Conservation (phyloP, 1,140 invertebrate species). For the Delia radicum region DNA sequence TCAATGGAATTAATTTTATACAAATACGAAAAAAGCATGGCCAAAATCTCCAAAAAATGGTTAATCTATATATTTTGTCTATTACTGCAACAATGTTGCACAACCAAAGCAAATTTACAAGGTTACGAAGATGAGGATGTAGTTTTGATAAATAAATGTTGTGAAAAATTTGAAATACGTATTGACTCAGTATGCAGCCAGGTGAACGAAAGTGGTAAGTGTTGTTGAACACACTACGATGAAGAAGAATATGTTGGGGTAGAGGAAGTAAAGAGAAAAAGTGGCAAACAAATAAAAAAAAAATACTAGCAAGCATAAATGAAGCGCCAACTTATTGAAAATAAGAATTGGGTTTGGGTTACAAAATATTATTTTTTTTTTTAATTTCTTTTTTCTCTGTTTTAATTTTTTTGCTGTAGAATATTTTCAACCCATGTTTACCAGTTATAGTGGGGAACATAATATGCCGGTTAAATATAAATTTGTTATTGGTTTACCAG, state of each 20-base stretch:
- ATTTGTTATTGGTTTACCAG: conserved; percentile 67
- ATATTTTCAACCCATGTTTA: conserved; percentile 65
- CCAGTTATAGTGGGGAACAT: conserved; percentile 61
- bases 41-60: not conserved
- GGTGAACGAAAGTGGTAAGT: conserved; percentile 59
- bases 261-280: not conserved
- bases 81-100: conserved; percentile 1
- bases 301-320: not conserved
- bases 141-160: conserved; percentile 73
- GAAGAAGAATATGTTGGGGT: not conserved
- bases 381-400: not conserved
- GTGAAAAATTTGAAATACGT: conserved; percentile 69
- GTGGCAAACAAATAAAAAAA: not conserved
- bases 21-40: not conserved
- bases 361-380: not conserved
- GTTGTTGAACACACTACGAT: not conserved
- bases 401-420: conserved; percentile 48
- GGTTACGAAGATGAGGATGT: conserved; percentile 6
- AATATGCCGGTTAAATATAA: conserved; percentile 43
- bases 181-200: conserved; percentile 66
- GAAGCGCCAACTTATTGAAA: not conserved
- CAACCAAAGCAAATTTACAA: not conserved
- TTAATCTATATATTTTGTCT: not conserved
- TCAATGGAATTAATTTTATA: not conserved
- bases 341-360: not conserved